These are phyloP conservation scores for Galleria mellonella DNA, from an alignment of 1,140 invertebrate species.

Conservation along the genomic window DNA sequence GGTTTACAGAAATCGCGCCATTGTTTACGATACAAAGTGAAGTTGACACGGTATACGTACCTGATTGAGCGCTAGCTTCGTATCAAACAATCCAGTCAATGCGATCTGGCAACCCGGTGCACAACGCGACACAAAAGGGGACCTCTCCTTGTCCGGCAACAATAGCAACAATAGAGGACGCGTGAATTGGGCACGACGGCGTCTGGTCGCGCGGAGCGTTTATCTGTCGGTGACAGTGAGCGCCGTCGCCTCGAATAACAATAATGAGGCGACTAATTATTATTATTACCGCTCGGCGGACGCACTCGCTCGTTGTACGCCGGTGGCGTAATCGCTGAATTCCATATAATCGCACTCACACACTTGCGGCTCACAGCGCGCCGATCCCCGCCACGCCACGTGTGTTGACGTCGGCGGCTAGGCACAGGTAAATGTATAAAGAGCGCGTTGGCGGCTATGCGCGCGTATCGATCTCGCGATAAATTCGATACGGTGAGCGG, in stretches of 20 bases:
- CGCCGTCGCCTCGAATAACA: conserved; percentile 37
- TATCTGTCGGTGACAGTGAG: conserved; percentile 41
- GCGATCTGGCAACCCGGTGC: conserved; percentile 15
- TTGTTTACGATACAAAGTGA: conserved; percentile 31
- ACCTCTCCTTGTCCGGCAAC: conserved; percentile 17
- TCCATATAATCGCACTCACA: conserved; percentile 47
- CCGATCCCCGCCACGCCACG: conserved; percentile 30
- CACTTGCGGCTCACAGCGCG: conserved; percentile 6
- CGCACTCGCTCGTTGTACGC: conserved; percentile 30
- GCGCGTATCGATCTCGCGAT: conserved; percentile 56
- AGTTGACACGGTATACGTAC: conserved; percentile 25
- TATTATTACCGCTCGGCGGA: conserved; percentile 42
- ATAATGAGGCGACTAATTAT: conserved; percentile 52
- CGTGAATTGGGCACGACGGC: conserved; percentile 16
- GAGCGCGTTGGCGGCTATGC: conserved; percentile 16
- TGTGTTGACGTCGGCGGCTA: conserved; percentile 33
- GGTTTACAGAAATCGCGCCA: conserved; percentile 19
- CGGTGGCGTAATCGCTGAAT: conserved; percentile 52
- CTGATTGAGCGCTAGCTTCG: conserved; percentile 17
- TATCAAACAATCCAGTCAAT: conserved; percentile 18
- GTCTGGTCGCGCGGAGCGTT: conserved; percentile 24
- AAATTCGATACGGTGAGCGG: conserved; percentile 54
- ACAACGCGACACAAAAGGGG: conserved; percentile 8
- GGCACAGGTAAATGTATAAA: conserved; percentile 29
- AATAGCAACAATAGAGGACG: conserved; percentile 17